Evolutionary conservation across 1,140 invertebrate species (phyloP), one percentile per base, ranked within the genome.

Genomic region (Eubasilissa regina): DNA sequence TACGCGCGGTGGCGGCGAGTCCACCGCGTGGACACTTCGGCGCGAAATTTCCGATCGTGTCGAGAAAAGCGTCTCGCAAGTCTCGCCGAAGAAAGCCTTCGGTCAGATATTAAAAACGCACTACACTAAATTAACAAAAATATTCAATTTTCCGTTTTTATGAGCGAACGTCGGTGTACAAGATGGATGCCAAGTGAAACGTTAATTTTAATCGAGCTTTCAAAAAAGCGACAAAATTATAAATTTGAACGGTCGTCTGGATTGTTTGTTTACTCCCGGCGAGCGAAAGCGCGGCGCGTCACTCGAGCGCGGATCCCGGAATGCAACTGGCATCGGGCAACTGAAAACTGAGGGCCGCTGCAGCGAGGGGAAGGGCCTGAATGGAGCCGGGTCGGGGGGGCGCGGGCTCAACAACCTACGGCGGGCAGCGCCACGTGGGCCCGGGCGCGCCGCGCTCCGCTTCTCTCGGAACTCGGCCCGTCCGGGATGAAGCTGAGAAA

Each of bases 291-390:
- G 48, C 48, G n/a, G 9, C 7, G 8, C 53, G 51, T 74, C 70
- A 74, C 13, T 15, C 19, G 12, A 13, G 51, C 51, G 6, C 55
- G 56, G 47, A 58, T 56, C 51, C 51, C 55, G 56, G 77, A 70
- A 74, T 79, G 77, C 77, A 74, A 79, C 77, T 79, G 77, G 64
- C 64, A 70, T 58, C 15, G n/a, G n/a, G 15, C 19, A 13, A 25
- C 74, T 15, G 74, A 62, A 58, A 12, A 6, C 25, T 45, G 74
- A 55, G 74, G 74, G 74, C 45, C 21, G 74, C 58, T 9, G 44
- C n/a, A n/a, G 60, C 47, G 75, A 51, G 60, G 58, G 75, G 21
- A 62, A 77, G 60, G 60, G 60, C 13, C 60, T 77, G 56, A 77
- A 77, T 68, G 75, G 60, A 43, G 66, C 53, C 73, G 55, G 66